Conservation (phyloP, 53 echinoderm and acorn worm genomes). For the Stichopus horrens region DNA sequence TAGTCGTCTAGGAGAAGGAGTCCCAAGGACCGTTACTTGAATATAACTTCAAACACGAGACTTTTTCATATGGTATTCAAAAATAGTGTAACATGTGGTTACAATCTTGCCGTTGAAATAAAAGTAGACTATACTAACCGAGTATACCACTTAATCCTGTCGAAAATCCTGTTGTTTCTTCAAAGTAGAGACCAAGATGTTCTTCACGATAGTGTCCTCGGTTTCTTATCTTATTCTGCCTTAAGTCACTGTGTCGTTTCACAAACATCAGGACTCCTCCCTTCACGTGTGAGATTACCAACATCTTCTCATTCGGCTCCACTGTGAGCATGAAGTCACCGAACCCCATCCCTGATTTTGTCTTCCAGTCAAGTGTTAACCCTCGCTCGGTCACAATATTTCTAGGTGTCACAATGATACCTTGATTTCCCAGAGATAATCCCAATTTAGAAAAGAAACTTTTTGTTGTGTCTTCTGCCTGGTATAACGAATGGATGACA, state of each 20-base stretch:
- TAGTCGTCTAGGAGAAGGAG: too few relatives aligned
- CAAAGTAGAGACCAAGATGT: conserved; percentile 22
- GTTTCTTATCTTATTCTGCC: neutral
- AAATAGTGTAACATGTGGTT: too few relatives aligned
- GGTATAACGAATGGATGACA: neutral
- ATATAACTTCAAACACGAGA: too few relatives aligned
- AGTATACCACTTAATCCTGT: neutral
- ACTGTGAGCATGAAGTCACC: neutral
- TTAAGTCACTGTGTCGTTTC: conserved; percentile 9
- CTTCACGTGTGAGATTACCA: neutral
- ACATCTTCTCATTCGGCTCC: neutral
- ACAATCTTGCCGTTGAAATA: too few relatives aligned
- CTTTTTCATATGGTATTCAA: too few relatives aligned
- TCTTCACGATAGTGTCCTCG: neutral
- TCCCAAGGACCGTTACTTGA: too few relatives aligned
- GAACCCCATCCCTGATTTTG: neutral
- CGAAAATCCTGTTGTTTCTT: conserved; percentile 16
- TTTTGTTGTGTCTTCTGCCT: neutral
- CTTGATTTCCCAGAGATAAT: neutral
- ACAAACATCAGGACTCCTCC: neutral
- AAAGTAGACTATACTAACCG: neutral
- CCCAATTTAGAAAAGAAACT: conserved; percentile 19
- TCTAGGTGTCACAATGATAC: neutral
- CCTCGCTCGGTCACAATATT: neutral
- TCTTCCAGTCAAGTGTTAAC: conserved; percentile 19